Conservation (phyloP, 2,797 vertebrate species). For the Syngnathus rostellatus region DNA sequence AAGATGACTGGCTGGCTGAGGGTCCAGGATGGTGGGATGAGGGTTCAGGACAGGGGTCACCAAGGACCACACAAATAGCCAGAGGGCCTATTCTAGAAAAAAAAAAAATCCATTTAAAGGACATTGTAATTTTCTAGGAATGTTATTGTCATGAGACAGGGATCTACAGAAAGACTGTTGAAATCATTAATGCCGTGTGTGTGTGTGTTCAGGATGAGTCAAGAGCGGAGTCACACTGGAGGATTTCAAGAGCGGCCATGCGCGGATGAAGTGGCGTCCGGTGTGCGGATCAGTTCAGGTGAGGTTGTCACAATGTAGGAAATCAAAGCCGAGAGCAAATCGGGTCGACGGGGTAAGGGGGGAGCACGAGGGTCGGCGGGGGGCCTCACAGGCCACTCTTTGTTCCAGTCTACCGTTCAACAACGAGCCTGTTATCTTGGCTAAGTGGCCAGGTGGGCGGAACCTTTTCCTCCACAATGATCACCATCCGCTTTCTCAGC, state of each 20-base stretch:
- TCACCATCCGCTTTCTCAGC: slow-evolving; percentile 69
- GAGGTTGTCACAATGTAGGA: slow-evolving; percentile 48
- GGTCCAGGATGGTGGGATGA: not conserved
- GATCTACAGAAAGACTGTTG: no score
- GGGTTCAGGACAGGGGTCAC: not conserved
- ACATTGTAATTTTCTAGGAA: no score
- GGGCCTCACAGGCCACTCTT: slow-evolving; percentile 65
- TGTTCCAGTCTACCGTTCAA: slow-evolving; percentile 62
- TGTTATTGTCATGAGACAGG: no score
- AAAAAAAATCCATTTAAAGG: no score
- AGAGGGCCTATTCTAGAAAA: no score
- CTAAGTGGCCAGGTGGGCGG: slow-evolving; percentile 43
- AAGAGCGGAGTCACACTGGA: not conserved
- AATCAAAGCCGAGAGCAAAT: slow-evolving; percentile 67
- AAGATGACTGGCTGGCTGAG: no score
- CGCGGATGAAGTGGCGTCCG: no score
- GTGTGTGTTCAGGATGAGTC: no score
- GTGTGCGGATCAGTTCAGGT: slow-evolving; percentile 37
- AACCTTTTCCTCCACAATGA: slow-evolving; percentile 57
- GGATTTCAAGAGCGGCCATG: slow-evolving; percentile 18
- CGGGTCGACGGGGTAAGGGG: slow-evolving; percentile 20
- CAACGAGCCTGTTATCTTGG: slow-evolving; percentile 68
- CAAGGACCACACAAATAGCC: no score
- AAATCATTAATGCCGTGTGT: no score
- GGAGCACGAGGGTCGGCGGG: slow-evolving; percentile 29